phyloP scores from a whole-genome alignment of 2,113 vertebrate species.

The Helogale parvula region DNA sequence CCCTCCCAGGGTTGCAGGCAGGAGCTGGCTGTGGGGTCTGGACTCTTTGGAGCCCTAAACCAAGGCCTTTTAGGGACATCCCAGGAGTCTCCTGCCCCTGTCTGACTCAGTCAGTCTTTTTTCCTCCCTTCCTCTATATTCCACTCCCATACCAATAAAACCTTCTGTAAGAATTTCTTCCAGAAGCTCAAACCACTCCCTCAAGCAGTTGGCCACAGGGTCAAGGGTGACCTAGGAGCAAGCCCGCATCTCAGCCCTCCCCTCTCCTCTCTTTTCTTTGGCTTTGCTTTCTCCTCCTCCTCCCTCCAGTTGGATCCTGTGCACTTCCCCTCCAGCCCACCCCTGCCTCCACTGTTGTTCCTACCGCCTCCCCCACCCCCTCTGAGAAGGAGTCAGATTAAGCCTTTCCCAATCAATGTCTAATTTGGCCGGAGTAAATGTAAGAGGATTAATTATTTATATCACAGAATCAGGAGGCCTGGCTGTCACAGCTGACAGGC shows the following conservation, averaged over 20 bases:
- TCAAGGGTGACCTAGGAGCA: not conserved
- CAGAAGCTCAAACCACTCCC: not conserved
- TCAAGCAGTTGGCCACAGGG: not conserved
- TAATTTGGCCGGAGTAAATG: slow-evolving; percentile 70
- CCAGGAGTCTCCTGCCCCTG: not conserved
- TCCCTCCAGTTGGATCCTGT: not conserved
- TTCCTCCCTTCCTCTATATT: not conserved
- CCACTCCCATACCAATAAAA: not conserved
- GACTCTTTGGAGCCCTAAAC: not conserved
- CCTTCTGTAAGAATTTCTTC: not conserved
- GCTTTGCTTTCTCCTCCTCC: not conserved
- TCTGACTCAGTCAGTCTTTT: not conserved
- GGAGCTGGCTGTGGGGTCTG: not conserved
- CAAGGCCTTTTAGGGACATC: not conserved
- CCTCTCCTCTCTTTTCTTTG: no score
- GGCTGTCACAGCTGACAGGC: slow-evolving; percentile 72
- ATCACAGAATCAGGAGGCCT: slow-evolving; percentile 80
- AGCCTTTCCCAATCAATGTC: slow-evolving; percentile 78
- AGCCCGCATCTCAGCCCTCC: not conserved
- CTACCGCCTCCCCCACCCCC: not conserved
- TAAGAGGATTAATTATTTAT: slow-evolving; percentile 85
- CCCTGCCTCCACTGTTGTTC: rapidly evolving
- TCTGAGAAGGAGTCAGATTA: not conserved
- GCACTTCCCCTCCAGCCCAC: not conserved
- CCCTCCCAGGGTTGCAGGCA: not conserved